Evolutionary conservation across 2,888 invertebrate genomes (phyloP).

Genomic region (Hymenopus coronatus): DNA sequence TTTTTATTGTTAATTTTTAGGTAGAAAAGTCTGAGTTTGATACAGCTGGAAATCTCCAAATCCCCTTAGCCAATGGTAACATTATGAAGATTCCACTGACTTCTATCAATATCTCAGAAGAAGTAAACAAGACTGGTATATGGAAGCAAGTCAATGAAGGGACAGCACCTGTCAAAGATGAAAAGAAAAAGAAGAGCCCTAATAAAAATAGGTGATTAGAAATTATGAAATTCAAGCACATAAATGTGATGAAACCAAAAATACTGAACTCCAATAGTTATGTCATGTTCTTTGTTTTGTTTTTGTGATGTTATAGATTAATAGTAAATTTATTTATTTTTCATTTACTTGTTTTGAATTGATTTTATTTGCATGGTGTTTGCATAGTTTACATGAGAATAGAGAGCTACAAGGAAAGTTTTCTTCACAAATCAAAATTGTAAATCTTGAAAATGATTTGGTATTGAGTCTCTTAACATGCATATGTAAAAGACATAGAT

Average conservation of each 20-base stretch:
- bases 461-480: too few species aligned
- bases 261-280: not conserved
- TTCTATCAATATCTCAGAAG: slow-evolving; percentile 88
- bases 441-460: too few species aligned
- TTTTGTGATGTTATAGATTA: not conserved
- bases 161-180: slow-evolving; percentile 56
- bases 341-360: not conserved
- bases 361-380: not conserved
- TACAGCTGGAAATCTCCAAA: slow-evolving; percentile 67
- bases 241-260: not conserved
- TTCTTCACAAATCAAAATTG: not conserved
- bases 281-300: not conserved
- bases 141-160: slow-evolving; percentile 88
- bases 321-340: not conserved
- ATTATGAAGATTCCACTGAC: slow-evolving; percentile 84
- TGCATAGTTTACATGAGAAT: not conserved
- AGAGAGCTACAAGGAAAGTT: not conserved
- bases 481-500: too few species aligned
- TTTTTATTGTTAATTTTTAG: slow-evolving; percentile 19
- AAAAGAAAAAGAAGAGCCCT: slow-evolving; percentile 46
- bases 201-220: slow-evolving; percentile 38
- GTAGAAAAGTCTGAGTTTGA: slow-evolving; percentile 44
- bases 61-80: slow-evolving; percentile 83
- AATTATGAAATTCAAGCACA: not conserved
- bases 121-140: slow-evolving; percentile 88